Percentiles rank a stretch among this genome's conserved stretches.
These are phyloP conservation scores for Conomelus anceps DNA, from an alignment of 2,888 invertebrate genomes.

Conservation along the genomic window DNA sequence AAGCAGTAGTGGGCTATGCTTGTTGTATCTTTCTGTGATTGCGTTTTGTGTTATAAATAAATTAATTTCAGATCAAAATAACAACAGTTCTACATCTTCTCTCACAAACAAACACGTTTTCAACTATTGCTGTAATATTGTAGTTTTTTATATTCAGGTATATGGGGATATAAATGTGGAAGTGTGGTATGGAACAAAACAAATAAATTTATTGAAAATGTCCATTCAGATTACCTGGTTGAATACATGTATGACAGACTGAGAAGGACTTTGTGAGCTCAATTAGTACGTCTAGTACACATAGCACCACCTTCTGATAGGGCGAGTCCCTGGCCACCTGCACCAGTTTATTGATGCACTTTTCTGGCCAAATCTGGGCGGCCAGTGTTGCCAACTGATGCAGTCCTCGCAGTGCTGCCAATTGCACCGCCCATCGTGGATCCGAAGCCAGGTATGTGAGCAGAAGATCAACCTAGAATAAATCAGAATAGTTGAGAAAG, in stretches of 20 bases:
- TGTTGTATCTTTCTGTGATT: too few species aligned
- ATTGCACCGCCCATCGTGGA: conserved; percentile 61
- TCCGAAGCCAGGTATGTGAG: conserved; percentile 61
- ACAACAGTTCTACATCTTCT: too few species aligned
- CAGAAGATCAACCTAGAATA: conserved; percentile 47
- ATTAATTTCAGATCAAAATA: too few species aligned
- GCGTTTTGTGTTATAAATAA: too few species aligned
- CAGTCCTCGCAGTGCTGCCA: conserved; percentile 59
- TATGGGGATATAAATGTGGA: too few species aligned
- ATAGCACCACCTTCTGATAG: conserved; percentile 30
- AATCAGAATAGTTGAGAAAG: not conserved
- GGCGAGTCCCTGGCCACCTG: conserved; percentile 32
- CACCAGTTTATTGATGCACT: conserved; percentile 47
- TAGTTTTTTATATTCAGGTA: too few species aligned
- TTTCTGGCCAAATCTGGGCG: conserved; percentile 71
- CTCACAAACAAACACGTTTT: too few species aligned
- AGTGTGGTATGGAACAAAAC: too few species aligned
- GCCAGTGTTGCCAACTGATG: conserved; percentile 63
- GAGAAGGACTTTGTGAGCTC: conserved; percentile 57
- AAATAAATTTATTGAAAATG: too few species aligned
- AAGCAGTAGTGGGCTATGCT: too few species aligned
- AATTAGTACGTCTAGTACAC: conserved; percentile 47
- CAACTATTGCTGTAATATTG: too few species aligned
- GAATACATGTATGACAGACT: conserved; percentile 53
- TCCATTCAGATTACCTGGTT: conserved; percentile 37